These are phyloP conservation scores for Cottus gobio DNA, from an alignment of 2,113 vertebrate genomes.

Conservation along the genomic window DNA sequence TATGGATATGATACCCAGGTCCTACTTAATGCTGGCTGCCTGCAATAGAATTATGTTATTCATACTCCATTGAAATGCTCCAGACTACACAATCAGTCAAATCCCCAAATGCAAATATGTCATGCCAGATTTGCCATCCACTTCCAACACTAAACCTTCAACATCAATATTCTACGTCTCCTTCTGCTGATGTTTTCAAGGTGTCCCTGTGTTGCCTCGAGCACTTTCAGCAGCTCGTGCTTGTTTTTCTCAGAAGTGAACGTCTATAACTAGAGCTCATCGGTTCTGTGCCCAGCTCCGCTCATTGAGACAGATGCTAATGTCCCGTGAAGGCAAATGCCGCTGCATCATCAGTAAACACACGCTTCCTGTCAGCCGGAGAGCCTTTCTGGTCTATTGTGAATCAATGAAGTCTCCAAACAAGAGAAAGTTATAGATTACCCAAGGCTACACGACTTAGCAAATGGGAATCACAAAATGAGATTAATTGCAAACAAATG, in stretches of 20 bases:
- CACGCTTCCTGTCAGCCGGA: slow-evolving; percentile 59
- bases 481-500: slow-evolving; percentile 61
- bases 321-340: slow-evolving; percentile 77
- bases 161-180: slow-evolving; percentile 8
- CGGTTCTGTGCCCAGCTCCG: slow-evolving; percentile 48
- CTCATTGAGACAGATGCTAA: slow-evolving; percentile 72
- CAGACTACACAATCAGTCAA: background rate
- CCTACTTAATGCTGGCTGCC: background rate
- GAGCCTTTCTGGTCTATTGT: slow-evolving; percentile 52
- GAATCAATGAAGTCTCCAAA: slow-evolving; percentile 74
- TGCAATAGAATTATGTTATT: background rate
- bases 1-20: background rate
- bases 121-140: background rate
- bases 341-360: slow-evolving; percentile 75
- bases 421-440: slow-evolving; percentile 67
- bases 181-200: background rate
- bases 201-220: background rate
- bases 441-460: slow-evolving; percentile 48
- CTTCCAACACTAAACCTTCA: slow-evolving; percentile 2
- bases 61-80: background rate
- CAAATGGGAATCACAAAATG: slow-evolving; percentile 63
- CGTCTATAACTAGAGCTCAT: slow-evolving; percentile 58
- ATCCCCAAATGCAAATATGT: background rate
- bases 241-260: slow-evolving; percentile 60
- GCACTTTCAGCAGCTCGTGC: slow-evolving; percentile 27